phyloP scores from a whole-genome alignment of 1,140 invertebrate genomes.

The Penaeus japonicus region DNA sequence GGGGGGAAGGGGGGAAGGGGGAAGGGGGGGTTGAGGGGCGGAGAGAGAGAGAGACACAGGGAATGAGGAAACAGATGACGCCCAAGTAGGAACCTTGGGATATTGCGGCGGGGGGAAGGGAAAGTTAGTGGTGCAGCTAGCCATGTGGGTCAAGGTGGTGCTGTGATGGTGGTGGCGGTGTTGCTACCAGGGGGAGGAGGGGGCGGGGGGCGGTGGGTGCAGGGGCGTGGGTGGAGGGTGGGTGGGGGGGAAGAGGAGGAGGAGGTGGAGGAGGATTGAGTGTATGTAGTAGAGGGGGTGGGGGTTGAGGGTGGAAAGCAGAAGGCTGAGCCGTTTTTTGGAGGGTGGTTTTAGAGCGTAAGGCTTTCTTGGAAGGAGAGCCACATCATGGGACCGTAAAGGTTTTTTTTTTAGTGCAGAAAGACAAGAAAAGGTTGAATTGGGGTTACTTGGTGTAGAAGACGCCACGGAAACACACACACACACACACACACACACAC shows the following conservation, averaged over 20 bases:
- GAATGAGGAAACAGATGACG: no score
- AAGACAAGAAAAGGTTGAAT: not conserved
- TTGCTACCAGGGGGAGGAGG: not conserved
- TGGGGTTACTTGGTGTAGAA: not conserved
- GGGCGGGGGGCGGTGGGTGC: not conserved
- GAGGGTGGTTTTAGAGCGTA: no score
- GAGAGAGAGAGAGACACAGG: not conserved
- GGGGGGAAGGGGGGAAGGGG: no score
- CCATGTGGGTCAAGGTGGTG: conserved; percentile 39
- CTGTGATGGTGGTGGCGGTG: not conserved
- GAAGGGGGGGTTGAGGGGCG: not conserved
- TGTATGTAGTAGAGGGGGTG: no score
- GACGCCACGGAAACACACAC: no score
- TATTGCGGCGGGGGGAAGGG: not conserved
- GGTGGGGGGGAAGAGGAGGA: not conserved
- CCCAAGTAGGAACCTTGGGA: no score
- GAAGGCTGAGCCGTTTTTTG: no score
- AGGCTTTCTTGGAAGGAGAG: no score
- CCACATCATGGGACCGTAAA: no score
- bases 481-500: no score
- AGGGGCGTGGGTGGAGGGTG: not conserved
- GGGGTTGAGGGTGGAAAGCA: no score
- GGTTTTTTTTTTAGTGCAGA: not conserved
- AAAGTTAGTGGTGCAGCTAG: not conserved
- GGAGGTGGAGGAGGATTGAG: not conserved